Evolutionary conservation across 2,113 vertebrate species (phyloP).

Genomic region (Nicator chloris): DNA sequence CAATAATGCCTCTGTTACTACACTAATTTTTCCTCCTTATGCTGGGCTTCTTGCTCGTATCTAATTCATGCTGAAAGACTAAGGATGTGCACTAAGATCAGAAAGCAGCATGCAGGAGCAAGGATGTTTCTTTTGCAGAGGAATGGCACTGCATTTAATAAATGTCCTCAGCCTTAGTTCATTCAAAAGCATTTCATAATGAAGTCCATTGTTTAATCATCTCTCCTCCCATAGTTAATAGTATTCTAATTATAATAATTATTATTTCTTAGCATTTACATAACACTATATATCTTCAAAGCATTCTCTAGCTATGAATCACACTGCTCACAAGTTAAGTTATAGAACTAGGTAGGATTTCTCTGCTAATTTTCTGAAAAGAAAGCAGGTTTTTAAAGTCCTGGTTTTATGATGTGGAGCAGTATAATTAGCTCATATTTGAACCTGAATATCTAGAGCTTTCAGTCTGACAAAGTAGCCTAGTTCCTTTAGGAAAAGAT

Average conservation of each 20-base stretch:
- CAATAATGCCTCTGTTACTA: neutral
- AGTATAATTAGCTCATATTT: neutral
- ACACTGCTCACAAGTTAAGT: neutral
- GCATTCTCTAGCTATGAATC: conserved; percentile 26
- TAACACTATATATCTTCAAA: conserved; percentile 35
- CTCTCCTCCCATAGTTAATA: conserved; percentile 4
- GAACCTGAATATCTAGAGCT: neutral
- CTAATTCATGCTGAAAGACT: neutral
- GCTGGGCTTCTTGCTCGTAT: neutral
- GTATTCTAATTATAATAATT: conserved; percentile 48
- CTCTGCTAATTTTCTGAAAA: neutral
- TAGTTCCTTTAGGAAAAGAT: neutral
- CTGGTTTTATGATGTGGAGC: neutral
- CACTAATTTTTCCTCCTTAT: neutral
- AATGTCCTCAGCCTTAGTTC: neutral
- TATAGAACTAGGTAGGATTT: neutral
- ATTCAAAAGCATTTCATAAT: neutral
- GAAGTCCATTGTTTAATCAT: conserved; percentile 26
- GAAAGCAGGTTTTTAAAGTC: neutral
- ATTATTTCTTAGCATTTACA: conserved; percentile 24
- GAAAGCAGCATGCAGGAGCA: neutral
- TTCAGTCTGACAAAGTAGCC: neutral
- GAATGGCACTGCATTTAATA: neutral
- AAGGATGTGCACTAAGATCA: neutral
- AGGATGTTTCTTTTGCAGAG: neutral